Conservation (phyloP, 2,888 invertebrate species). For the Parthenolecanium corni region DNA sequence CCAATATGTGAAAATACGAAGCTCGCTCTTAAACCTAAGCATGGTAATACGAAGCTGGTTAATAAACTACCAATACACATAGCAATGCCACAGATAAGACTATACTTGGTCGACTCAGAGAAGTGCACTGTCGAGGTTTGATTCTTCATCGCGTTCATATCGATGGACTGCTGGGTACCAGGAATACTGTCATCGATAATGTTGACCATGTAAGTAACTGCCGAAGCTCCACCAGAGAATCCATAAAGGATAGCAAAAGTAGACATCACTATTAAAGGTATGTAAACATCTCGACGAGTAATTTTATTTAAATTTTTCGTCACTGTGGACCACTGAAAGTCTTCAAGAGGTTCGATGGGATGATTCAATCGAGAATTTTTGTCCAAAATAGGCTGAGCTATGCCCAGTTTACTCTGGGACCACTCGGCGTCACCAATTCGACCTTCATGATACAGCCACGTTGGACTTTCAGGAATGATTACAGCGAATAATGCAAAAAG, state of each 20-base stretch:
- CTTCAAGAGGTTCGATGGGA: too few relatives aligned
- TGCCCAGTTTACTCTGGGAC: slow-evolving; percentile 32
- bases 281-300: slow-evolving; percentile 36
- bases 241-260: slow-evolving; percentile 47
- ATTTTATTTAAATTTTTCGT: not conserved
- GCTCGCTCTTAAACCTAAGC: slow-evolving; percentile 47
- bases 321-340: not conserved
- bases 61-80: not conserved
- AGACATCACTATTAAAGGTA: slow-evolving; percentile 42
- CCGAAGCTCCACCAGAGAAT: slow-evolving; percentile 45
- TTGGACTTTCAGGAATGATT: slow-evolving; percentile 45
- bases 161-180: too few relatives aligned
- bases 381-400: slow-evolving; percentile 27
- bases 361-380: too few relatives aligned
- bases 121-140: too few relatives aligned
- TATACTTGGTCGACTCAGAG: not conserved
- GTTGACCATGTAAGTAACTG: slow-evolving; percentile 47
- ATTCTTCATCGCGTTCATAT: too few relatives aligned
- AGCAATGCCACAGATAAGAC: not conserved
- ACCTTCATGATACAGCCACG: slow-evolving; percentile 44
- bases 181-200: slow-evolving; percentile 35
- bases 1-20: slow-evolving; percentile 48
- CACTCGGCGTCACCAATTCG: slow-evolving; percentile 42
- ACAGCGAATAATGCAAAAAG: slow-evolving; percentile 36
- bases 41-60: slow-evolving; percentile 35